Evolutionary conservation across 2,888 invertebrate species (phyloP).

Genomic region (Leptinotarsa tumamoca): DNA sequence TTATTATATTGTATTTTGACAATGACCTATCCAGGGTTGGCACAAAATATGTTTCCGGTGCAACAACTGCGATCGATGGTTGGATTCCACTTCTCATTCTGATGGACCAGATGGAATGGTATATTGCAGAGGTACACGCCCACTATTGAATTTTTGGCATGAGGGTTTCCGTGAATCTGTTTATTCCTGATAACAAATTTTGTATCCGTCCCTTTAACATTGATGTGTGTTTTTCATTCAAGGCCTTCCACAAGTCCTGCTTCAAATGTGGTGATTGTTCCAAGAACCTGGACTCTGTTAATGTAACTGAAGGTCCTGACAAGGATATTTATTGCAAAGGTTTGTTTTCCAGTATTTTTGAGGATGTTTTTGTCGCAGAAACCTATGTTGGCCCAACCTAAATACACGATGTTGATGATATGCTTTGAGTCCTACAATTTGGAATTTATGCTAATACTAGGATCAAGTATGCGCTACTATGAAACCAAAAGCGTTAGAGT

Average conservation of each 20-base stretch:
- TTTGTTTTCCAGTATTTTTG: constrained; percentile 66
- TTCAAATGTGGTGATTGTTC: constrained; percentile 91
- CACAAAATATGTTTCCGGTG: constrained; percentile 93
- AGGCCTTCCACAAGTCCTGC: constrained; percentile 93
- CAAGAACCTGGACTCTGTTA: constrained; percentile 90
- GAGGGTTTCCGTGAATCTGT: constrained; percentile 30
- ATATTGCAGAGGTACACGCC: constrained; percentile 86
- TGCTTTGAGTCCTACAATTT: too few species aligned
- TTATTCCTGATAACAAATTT: constrained; percentile 32
- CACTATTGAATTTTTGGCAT: constrained; percentile 37
- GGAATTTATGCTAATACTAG: too few species aligned
- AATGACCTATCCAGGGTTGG: constrained; percentile 75
- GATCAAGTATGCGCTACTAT: too few species aligned
- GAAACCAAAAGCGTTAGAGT: too few species aligned
- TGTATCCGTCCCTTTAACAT: constrained; percentile 29
- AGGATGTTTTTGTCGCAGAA: neutral
- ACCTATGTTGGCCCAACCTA: neutral
- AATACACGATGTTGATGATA: too few species aligned
- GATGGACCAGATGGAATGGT: constrained; percentile 93
- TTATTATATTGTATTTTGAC: constrained; percentile 6
- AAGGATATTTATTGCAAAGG: constrained; percentile 98
- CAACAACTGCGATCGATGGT: constrained; percentile 83
- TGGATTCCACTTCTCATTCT: constrained; percentile 91
- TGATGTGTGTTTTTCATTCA: constrained; percentile 61
- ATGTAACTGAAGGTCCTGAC: constrained; percentile 94